These are phyloP conservation scores for Eudasyphora cyanicolor DNA, from an alignment of 2,888 invertebrate species.

Conservation along the genomic window DNA sequence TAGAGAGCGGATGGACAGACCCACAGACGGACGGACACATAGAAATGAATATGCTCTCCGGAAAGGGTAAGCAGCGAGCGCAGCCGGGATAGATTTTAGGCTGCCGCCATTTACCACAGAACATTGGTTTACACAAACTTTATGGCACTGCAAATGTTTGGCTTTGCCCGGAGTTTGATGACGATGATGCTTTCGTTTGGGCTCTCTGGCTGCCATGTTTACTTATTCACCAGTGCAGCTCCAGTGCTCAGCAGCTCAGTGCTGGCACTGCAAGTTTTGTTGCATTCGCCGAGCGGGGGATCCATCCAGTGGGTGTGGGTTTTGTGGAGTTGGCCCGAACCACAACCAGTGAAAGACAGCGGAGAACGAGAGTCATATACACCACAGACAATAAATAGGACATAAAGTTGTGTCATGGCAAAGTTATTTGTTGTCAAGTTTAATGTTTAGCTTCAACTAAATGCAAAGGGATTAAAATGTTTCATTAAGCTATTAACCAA, in stretches of 20 bases:
- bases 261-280: slow-evolving; percentile 24
- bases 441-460: slow-evolving; percentile 38
- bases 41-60: no score
- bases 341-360: not conserved
- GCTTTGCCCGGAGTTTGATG: slow-evolving; percentile 34
- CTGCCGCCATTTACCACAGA: slow-evolving; percentile 41
- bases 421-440: slow-evolving; percentile 41
- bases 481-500: slow-evolving; percentile 53
- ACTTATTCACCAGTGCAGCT: not conserved
- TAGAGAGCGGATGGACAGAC: not conserved
- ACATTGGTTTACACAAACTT: slow-evolving; percentile 47
- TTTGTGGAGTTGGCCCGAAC: not conserved
- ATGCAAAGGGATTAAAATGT: slow-evolving; percentile 52
- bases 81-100: slow-evolving; percentile 29
- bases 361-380: not conserved
- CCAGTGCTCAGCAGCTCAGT: slow-evolving; percentile 10
- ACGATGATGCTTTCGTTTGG: not conserved
- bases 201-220: not conserved
- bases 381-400: slow-evolving; percentile 46
- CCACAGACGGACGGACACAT: not conserved
- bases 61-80: not conserved
- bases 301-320: no score
- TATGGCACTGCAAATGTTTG: slow-evolving; percentile 42
- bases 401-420: slow-evolving; percentile 40
- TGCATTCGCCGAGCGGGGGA: not conserved